phyloP scores from a whole-genome alignment of 1,140 invertebrate species.

The Aradophagus sp. region DNA sequence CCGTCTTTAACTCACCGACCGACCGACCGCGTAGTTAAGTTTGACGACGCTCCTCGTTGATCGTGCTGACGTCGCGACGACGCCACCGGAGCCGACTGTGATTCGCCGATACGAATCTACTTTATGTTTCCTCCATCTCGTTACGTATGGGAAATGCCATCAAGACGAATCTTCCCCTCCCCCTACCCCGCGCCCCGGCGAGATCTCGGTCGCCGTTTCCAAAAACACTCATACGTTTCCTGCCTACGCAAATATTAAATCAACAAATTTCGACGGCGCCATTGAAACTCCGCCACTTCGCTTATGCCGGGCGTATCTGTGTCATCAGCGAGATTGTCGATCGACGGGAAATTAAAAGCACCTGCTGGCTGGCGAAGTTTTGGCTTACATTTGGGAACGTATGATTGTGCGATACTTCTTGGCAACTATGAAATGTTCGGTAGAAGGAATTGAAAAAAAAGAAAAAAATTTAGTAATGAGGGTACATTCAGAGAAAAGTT shows the following conservation, averaged over 20 bases:
- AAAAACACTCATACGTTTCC: conserved; percentile 31
- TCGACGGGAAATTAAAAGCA: no score
- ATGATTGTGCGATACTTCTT: no score
- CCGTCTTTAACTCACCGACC: background rate
- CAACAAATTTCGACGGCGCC: conserved; percentile 6
- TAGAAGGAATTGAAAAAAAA: no score
- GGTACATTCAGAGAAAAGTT: no score
- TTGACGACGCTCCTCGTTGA: conserved; percentile 48
- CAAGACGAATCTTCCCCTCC: conserved; percentile 19
- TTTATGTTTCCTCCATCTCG: conserved; percentile 48
- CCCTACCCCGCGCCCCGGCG: conserved; percentile 4
- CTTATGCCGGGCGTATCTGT: background rate
- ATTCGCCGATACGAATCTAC: conserved; percentile 48
- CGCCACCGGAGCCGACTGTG: conserved; percentile 30
- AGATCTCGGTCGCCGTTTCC: no score
- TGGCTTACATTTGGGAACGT: no score
- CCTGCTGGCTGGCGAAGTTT: no score
- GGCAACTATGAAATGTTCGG: no score
- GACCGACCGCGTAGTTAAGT: conserved; percentile 37
- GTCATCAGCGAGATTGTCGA: no score
- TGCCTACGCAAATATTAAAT: conserved; percentile 37
- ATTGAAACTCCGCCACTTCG: conserved; percentile 5
- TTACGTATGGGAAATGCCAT: conserved; percentile 44
- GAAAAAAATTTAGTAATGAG: no score
- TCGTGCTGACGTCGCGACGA: conserved; percentile 56